phyloP scores from a whole-genome alignment of 1,140 invertebrate species.

The Orius insidiosus region DNA sequence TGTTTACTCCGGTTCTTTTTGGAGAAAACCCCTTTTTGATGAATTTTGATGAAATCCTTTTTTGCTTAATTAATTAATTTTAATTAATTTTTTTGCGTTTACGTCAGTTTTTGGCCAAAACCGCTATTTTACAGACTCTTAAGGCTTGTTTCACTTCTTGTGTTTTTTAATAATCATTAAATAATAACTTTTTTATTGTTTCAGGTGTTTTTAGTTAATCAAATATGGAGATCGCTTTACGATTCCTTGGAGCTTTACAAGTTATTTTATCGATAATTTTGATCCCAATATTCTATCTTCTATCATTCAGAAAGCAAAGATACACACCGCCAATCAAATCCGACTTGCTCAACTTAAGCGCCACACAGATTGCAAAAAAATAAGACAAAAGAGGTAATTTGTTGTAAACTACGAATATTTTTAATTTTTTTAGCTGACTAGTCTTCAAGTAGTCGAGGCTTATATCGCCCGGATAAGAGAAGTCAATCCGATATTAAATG shows the following conservation, averaged over 20 bases:
- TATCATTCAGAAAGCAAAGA: constrained; percentile 25
- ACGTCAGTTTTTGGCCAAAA: no score
- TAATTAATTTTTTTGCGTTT: no score
- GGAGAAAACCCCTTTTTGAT: no score
- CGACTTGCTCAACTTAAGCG: constrained; percentile 23
- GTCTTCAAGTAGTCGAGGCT: constrained; percentile 39
- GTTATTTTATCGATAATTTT: constrained; percentile 11
- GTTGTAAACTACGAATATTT: no score
- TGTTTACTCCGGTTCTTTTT: no score
- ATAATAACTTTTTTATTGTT: no score
- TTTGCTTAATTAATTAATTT: no score
- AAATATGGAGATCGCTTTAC: constrained; percentile 15
- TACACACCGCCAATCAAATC: constrained; percentile 25
- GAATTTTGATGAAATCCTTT: no score
- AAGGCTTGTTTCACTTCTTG: no score
- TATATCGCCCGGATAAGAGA: constrained; percentile 43
- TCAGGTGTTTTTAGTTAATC: no score
- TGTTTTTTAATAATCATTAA: no score
- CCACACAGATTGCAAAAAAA: constrained; percentile 26
- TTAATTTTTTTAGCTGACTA: constrained; percentile 28
- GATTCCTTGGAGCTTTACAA: constrained; percentile 12
- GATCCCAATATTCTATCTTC: constrained; percentile 11
- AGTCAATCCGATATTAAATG: constrained; percentile 51
- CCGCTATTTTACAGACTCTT: no score
- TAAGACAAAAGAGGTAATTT: constrained; percentile 39